Evolutionary conservation across 2,888 invertebrate species (phyloP).

Genomic region (Tenthredo distinguenda): DNA sequence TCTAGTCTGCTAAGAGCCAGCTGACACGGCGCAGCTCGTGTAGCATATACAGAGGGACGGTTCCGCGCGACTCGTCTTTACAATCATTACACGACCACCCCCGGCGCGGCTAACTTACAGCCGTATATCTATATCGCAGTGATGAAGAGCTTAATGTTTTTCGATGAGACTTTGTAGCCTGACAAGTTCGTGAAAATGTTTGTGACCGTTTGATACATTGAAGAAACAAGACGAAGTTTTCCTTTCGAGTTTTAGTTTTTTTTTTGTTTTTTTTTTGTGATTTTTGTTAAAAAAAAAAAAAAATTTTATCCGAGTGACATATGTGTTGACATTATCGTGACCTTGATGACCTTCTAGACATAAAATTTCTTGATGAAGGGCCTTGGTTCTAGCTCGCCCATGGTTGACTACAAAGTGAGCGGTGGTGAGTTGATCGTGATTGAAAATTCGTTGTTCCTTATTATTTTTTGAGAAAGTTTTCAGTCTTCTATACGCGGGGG

Average conservation of each 20-base stretch:
- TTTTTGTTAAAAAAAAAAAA: neutral
- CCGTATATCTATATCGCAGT: neutral
- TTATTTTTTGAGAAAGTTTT: neutral
- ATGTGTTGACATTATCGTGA: slow-evolving; percentile 48
- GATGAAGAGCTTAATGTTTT: neutral
- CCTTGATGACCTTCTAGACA: slow-evolving; percentile 23
- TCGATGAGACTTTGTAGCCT: neutral
- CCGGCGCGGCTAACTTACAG: neutral
- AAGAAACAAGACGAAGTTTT: too few species aligned
- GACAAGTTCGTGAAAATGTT: slow-evolving; percentile 12
- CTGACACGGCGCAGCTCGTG: slow-evolving; percentile 73
- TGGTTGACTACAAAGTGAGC: slow-evolving; percentile 67
- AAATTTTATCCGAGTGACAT: slow-evolving; percentile 15
- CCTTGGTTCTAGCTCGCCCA: slow-evolving; percentile 68
- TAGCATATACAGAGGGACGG: neutral
- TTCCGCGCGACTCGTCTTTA: slow-evolving; percentile 17
- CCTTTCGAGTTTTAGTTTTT: neutral
- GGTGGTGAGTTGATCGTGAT: slow-evolving; percentile 61
- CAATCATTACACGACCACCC: slow-evolving; percentile 27
- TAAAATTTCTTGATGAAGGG: slow-evolving; percentile 60
- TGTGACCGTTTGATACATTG: neutral
- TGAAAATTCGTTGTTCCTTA: neutral
- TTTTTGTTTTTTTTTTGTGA: neutral
- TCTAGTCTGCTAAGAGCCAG: slow-evolving; percentile 77
- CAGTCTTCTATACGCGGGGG: neutral